Evolutionary conservation across 2,797 vertebrate species (phyloP).

Genomic region (Phataginus tricuspis): DNA sequence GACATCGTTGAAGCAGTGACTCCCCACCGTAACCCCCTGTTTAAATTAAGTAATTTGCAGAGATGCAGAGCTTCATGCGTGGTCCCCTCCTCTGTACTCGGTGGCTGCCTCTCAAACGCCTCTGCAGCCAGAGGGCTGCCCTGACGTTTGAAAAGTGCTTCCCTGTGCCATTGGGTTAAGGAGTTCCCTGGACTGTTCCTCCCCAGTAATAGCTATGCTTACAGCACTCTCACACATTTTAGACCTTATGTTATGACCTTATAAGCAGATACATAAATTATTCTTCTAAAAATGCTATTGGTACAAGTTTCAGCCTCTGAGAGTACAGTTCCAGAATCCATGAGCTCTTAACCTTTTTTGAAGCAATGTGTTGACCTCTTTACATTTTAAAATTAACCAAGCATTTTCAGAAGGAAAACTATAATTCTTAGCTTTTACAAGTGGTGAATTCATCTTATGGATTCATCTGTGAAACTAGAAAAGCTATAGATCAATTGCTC

Average conservation of each 20-base stretch:
- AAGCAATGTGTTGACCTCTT: constrained; percentile 50
- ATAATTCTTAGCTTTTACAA: constrained; percentile 63
- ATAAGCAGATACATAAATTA: neutral
- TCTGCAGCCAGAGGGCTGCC: neutral
- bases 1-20: neutral
- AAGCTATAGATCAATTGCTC: constrained; percentile 81
- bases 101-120: neutral
- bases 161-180: rapidly evolving
- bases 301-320: neutral
- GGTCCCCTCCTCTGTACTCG: neutral
- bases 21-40: no score
- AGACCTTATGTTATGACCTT: constrained; percentile 44
- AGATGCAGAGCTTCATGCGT: neutral
- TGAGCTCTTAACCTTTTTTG: constrained; percentile 43
- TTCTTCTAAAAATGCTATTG: neutral
- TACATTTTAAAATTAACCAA: constrained; percentile 78
- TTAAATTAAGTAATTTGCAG: no score
- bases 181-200: neutral
- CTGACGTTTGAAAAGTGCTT: neutral
- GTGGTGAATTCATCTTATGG: constrained; percentile 72
- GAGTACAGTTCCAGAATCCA: constrained; percentile 17
- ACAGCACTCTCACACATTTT: neutral
- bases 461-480: constrained; percentile 80
- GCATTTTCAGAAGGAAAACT: constrained; percentile 76
- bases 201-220: neutral